phyloP scores from a whole-genome alignment of 1,140 invertebrate genomes.

The Calliphora vicina region DNA sequence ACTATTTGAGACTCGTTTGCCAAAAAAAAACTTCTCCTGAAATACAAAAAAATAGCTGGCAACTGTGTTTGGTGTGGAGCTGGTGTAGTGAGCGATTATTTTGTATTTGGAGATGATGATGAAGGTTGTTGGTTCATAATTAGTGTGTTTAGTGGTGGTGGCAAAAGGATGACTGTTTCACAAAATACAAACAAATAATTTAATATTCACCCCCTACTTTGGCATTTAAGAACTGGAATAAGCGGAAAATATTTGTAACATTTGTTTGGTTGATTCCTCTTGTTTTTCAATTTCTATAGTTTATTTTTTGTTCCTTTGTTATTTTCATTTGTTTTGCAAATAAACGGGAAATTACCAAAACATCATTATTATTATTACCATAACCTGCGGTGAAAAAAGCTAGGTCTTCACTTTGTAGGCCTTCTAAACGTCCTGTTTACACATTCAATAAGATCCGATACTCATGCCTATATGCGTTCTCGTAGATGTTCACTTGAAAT shows the following conservation, averaged over 20 bases:
- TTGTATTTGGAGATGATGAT: background rate
- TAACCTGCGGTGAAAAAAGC: no score
- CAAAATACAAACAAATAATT: slow-evolving; percentile 10
- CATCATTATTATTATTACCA: background rate
- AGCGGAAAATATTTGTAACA: slow-evolving; percentile 5
- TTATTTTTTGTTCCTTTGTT: background rate
- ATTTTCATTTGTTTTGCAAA: slow-evolving; percentile 12
- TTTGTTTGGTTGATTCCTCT: background rate
- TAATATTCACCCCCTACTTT: background rate
- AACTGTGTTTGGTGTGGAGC: background rate
- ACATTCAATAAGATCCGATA: no score
- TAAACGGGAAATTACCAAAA: slow-evolving; percentile 15
- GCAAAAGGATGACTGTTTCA: background rate
- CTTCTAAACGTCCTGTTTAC: no score
- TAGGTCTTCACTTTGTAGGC: no score
- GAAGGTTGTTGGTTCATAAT: no score
- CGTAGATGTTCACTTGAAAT: no score
- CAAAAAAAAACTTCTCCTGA: no score
- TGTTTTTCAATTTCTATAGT: no score
- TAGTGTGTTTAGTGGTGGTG: background rate
- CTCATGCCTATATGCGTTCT: no score
- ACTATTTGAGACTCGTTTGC: no score
- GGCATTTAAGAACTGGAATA: background rate
- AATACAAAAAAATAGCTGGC: background rate
- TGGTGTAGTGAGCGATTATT: background rate